Evolutionary conservation across 2,888 invertebrate species (phyloP), one percentile per base, ranked within the genome.

Genomic region (Trichogramma evanescens): DNA sequence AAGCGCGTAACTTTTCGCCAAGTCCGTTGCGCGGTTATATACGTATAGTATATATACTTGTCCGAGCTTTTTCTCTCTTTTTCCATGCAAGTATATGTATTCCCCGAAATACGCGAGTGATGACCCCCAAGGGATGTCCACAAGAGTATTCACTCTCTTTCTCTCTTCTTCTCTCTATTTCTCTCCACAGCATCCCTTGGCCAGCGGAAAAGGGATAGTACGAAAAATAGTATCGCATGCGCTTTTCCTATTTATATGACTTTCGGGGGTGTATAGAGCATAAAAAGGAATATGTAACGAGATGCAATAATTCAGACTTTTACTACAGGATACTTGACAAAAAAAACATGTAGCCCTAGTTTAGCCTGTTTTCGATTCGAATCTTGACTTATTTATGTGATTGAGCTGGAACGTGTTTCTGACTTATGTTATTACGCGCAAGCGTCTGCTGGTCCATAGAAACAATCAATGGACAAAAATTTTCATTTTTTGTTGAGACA

Each of bases 261-360:
- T 26, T 26, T 26, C 70, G 73, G 69, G 64, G 62, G 69, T 67
- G 68, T 69, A 71, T 10, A 10, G 48, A 48, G 71, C 74, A 74
- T 76, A 76, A 77, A 76, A 76, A 73, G 72, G 76, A 77, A 77
- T 77, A 77, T 72, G 72, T 74, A 75, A 77, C 72, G 76, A 77
- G 69, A 65, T 62, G 67, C 70, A 73, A 75, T 76, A 74, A 76
- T 74, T 76, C 74, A 72, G 70, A 69, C 67, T 66, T 63, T 59
- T 65, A 48, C 57, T 26, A 26, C 26, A 26, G 26, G 26, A 26
- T 26, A 26, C 26, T 26, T 26, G 26, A 26, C 26, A 26, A 26
- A 26, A 26, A 13, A 26, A 26, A 26, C 26, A 26, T 26, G 26
- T 26, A 26, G 26, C 26, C 26, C 3, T 26, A 26, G 26, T 26